These are phyloP conservation scores for Lasioglossum malachurum DNA, from an alignment of 2,888 invertebrate genomes.

Conservation along the genomic window DNA sequence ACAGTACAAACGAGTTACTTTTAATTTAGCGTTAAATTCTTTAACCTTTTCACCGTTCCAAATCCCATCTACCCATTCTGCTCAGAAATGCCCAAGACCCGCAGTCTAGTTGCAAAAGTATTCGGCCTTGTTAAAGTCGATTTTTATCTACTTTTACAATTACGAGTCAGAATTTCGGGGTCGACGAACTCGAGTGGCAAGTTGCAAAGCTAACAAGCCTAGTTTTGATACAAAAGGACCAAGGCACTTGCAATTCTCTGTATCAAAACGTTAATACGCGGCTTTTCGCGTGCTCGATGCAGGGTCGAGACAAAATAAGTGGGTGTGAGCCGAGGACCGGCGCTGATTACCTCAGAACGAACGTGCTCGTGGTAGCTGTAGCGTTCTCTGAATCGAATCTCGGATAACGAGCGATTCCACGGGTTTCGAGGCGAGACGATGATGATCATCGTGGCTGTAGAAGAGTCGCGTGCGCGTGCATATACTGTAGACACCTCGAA, in stretches of 20 bases:
- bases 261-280: background rate
- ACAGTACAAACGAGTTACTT: background rate
- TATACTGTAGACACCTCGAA: conserved; percentile 17
- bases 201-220: background rate
- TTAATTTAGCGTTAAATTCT: background rate
- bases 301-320: background rate
- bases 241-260: background rate
- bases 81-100: background rate
- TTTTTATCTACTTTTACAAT: background rate
- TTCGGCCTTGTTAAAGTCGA: background rate
- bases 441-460: background rate
- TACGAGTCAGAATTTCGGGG: background rate
- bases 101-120: background rate
- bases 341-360: background rate
- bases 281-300: background rate
- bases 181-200: background rate
- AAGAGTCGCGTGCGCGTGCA: conserved; percentile 15
- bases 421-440: conserved; percentile 20
- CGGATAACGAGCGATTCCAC: conserved; percentile 18
- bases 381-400: conserved; percentile 17
- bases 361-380: background rate
- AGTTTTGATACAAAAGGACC: background rate
- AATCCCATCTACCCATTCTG: too few species aligned
- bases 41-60: too few species aligned
- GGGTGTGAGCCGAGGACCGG: background rate